Conservation (phyloP, 2,888 invertebrate species). For the Tipula helvola region DNA sequence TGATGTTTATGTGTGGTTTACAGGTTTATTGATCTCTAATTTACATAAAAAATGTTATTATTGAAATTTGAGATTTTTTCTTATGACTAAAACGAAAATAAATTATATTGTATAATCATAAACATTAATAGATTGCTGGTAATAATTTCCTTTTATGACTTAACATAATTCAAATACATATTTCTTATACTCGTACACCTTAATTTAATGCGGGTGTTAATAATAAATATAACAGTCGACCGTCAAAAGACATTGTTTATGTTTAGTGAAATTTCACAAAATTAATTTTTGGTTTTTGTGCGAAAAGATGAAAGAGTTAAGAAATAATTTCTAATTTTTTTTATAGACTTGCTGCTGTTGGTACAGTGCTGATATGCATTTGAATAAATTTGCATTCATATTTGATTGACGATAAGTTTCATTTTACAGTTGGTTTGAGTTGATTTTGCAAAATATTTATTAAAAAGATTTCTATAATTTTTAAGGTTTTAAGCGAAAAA, state of each 20-base stretch:
- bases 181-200: background rate
- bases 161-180: background rate
- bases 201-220: background rate
- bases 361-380: background rate
- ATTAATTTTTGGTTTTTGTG: background rate
- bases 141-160: background rate
- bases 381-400: background rate
- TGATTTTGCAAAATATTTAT: background rate
- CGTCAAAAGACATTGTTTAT: background rate
- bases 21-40: background rate
- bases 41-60: background rate
- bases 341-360: background rate
- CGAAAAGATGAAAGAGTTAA: background rate
- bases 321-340: background rate
- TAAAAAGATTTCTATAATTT: too few species aligned
- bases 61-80: background rate
- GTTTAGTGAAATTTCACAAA: background rate
- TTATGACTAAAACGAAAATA: background rate
- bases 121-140: background rate
- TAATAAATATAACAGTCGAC: background rate
- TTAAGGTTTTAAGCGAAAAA: too few species aligned
- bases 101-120: background rate
- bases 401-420: background rate
- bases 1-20: background rate
- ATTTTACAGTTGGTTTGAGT: background rate